Base-by-base conservation (phyloP, 1,140 invertebrate species). In the Micrasema minimum region DNA sequence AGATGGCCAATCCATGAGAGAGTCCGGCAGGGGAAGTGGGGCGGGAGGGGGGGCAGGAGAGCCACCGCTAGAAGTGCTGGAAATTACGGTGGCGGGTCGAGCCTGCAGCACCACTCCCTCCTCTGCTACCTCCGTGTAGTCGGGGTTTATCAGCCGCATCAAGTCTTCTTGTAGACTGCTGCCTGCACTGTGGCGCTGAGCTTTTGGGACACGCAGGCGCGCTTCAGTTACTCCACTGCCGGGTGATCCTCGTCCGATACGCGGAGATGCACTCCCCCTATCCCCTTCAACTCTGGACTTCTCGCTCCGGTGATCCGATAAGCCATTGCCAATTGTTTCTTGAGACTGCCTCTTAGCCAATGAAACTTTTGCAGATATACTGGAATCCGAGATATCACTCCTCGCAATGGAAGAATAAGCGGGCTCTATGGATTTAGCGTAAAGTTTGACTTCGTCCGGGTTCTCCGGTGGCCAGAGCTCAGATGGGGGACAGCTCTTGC, bases 101-200 rank as follows among this genome's bases (percentile, higher is more conserved):
- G 91, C 91, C 81, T 88, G 88, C 5, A 90, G 92, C 38, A 91
- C 84, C 76, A 92, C 91, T 22, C 91, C 88, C 77, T 91, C 89
- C 1, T 85, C 61, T 74, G 79, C 41, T 81, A 79, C 45, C 16
- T 83, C 76, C 20, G 90, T 88, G 69, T 90, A 89, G 78, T 96
- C 95, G 0, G 94, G 93, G 83, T 93, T 93, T 71, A 97, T 96
- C 1, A 97, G 84, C 37, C 92, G 89, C 85, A 96, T 91, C 2
- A 97, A 83, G 77, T 97, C 95, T 79, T 96, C 94, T 83, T 96
- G 92, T 3, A 95, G 82, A 20, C 90, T 93, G 22, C 48, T 75
- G 11, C 67, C 70, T 0, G 74, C 74, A 50, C 74, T 75, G 23
- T 75, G 48, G 5, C 74, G 61, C 35, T 75, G 66, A 9, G 48